phyloP scores from a whole-genome alignment of 1,140 invertebrate species.

The Diachasmimorpha longicaudata region DNA sequence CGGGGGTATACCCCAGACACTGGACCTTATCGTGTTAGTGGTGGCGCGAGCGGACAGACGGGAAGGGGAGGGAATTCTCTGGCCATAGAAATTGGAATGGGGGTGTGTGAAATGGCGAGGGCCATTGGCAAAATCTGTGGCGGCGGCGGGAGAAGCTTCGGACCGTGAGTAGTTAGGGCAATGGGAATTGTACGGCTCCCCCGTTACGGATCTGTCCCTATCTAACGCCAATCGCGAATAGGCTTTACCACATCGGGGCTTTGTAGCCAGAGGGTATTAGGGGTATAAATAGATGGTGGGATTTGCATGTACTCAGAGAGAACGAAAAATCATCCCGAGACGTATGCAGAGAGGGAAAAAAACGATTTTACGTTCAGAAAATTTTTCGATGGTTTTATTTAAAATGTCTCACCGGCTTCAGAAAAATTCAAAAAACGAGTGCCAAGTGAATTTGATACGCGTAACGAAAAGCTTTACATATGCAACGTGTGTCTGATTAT shows the following conservation, averaged over 20 bases:
- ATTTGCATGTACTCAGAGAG: too few relatives aligned
- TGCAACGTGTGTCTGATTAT: too few relatives aligned
- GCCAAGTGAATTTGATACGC: too few relatives aligned
- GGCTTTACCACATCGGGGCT: background rate
- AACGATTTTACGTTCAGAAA: too few relatives aligned
- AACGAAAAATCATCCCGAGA: too few relatives aligned
- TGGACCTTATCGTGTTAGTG: background rate
- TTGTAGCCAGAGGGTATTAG: background rate
- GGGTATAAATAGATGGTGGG: too few relatives aligned
- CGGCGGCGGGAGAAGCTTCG: background rate
- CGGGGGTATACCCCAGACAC: background rate
- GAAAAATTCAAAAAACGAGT: too few relatives aligned
- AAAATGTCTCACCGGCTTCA: too few relatives aligned
- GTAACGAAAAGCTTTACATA: too few relatives aligned
- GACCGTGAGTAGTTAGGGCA: background rate
- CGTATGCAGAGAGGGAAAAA: background rate
- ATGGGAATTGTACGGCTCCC: background rate
- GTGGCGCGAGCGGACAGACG: background rate
- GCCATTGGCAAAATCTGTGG: conserved; percentile 1
- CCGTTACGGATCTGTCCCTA: background rate
- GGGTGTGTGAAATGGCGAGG: background rate
- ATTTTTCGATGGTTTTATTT: too few relatives aligned
- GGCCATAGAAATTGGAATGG: background rate
- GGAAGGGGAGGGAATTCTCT: background rate
- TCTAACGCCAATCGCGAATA: conserved; percentile 10